Evolutionary conservation across 2,797 vertebrate species (phyloP), one percentile per base, ranked within the genome.

Genomic region (Pterois miles): DNA sequence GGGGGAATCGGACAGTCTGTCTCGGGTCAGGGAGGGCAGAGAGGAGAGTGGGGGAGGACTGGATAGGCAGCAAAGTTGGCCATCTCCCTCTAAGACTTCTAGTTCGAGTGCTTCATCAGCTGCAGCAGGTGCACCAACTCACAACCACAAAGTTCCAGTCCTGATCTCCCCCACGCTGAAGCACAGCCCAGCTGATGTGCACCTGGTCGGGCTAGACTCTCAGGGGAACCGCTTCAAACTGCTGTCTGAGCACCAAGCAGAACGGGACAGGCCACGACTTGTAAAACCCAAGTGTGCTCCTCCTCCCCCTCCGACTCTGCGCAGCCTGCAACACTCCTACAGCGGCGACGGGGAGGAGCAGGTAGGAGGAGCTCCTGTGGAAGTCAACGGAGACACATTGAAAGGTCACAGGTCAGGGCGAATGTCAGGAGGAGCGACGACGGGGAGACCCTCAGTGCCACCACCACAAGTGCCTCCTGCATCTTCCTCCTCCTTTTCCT

Each of bases 201-300:
- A 99, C 93, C 95, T 98, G 66, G 97, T 99, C 25, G 98, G 97
- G 79, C 96, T 98, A 71, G 98, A 99, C 96, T 99, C 98, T 95
- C 97, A 99, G 96, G 98, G 98, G 94, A 99, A 99, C 93, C 98
- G 97, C 82, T 99, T 99, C 90, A 99, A 98, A 93, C 97, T 99
- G 93, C 95, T 99, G 83, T 97, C 97, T 10, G 98, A 99, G 93
- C 96, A 97, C 94, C 97, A 96, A 89, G 95, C 95, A 22, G 97
- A 98, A 91, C 95, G 96, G 86, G 98, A 99, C 94, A 94, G 97
- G 80, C 97, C 97, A 29, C 96, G 97, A 50, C 96, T 98, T 38
- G 96, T 99, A 65, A 99, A 99, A 93, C 98, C 98, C 94, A 99
- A 98, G 92, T 99, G 98, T 78, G 98, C 98, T 52, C 98, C 98